phyloP scores from a whole-genome alignment of 1,140 invertebrate species.

The Hypothenemus hampei region DNA sequence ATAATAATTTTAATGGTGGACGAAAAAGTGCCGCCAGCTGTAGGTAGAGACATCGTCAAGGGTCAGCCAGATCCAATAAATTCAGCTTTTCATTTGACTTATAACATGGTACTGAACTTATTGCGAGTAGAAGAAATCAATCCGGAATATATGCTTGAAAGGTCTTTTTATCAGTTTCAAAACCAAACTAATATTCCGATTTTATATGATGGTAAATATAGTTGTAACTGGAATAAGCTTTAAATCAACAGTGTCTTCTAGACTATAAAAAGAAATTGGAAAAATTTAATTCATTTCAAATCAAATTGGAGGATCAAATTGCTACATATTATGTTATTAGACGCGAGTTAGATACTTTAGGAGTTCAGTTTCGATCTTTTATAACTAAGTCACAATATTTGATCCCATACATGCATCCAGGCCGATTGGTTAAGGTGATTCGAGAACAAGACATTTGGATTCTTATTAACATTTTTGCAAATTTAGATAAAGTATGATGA shows the following conservation, averaged over 20 bases:
- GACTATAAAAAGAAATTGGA: constrained; percentile 70
- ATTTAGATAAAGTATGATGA: constrained; percentile 76
- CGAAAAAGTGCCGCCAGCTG: constrained; percentile 86
- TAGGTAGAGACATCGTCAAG: constrained; percentile 77
- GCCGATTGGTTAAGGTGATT: constrained; percentile 81
- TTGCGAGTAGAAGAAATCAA: constrained; percentile 98
- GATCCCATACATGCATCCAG: constrained; percentile 90
- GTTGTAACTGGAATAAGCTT: neutral
- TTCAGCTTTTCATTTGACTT: constrained; percentile 98
- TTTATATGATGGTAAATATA: constrained; percentile 72
- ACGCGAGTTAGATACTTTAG: constrained; percentile 71
- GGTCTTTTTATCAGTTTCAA: constrained; percentile 99
- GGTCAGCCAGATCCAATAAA: constrained; percentile 95
- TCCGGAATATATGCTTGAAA: constrained; percentile 98
- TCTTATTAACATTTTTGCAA: too few species aligned
- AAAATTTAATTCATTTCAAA: constrained; percentile 57
- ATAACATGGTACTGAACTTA: constrained; percentile 99
- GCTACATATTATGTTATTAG: constrained; percentile 80
- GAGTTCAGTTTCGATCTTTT: constrained; percentile 68
- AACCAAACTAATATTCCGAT: constrained; percentile 93
- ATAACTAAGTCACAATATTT: constrained; percentile 85
- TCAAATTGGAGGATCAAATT: constrained; percentile 73
- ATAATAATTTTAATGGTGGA: constrained; percentile 99
- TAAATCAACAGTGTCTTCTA: constrained; percentile 41
- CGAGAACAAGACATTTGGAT: neutral